phyloP scores from a whole-genome alignment of 2,113 vertebrate species.

The Sisor rabdophorus region DNA sequence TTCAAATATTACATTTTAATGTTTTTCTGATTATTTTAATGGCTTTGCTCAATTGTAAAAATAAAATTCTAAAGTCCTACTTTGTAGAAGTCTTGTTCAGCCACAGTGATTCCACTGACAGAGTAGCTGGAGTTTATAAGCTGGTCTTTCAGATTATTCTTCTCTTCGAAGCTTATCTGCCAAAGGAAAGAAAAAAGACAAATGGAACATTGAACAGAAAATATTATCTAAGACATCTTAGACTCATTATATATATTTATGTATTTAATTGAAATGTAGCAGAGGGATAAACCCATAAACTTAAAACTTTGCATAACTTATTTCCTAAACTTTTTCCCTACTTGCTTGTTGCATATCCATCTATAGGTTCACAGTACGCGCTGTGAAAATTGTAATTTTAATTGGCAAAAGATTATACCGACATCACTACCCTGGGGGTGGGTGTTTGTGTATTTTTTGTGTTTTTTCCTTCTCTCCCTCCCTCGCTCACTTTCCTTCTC shows the following conservation, averaged over 20 bases:
- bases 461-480: too few species aligned
- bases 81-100: constrained; percentile 79
- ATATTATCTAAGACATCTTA: not conserved
- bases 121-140: constrained; percentile 72
- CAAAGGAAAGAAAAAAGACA: constrained; percentile 17
- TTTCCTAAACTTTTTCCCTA: not conserved
- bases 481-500: too few species aligned
- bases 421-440: too few species aligned
- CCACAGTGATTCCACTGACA: constrained; percentile 57
- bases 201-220: not conserved
- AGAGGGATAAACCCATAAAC: not conserved
- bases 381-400: too few species aligned
- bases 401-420: too few species aligned
- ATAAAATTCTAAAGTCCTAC: constrained; percentile 66
- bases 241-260: not conserved
- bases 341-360: not conserved
- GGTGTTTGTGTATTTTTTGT: too few species aligned
- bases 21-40: not conserved
- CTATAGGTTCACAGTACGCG: not conserved
- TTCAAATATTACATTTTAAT: not conserved
- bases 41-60: not conserved
- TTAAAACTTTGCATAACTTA: constrained; percentile 3
- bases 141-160: constrained; percentile 64
- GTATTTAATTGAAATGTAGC: not conserved
- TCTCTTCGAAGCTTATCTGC: constrained; percentile 75